These are phyloP conservation scores for Acrossocheilus fasciatus DNA, from an alignment of 2,797 vertebrate genomes.

Conservation along the genomic window DNA sequence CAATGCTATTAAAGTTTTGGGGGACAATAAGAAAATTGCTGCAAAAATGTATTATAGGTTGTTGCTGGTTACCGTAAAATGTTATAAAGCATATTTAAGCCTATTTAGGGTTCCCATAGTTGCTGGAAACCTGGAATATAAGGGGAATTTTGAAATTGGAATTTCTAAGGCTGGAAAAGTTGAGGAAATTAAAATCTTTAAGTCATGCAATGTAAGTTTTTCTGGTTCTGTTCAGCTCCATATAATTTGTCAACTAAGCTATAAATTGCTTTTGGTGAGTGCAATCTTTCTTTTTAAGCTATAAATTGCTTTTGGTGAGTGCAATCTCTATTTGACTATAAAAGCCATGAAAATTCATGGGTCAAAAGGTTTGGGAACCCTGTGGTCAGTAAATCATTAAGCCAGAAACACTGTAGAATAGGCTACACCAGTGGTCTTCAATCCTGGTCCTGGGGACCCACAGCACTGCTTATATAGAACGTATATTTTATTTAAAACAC, in stretches of 20 bases:
- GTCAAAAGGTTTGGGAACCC: conserved; percentile 2
- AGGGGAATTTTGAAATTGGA: background rate
- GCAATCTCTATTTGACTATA: background rate
- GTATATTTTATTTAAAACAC: background rate
- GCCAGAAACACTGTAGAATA: background rate
- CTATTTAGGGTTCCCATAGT: background rate
- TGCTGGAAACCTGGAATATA: background rate
- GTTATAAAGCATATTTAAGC: background rate
- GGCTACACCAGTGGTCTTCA: background rate
- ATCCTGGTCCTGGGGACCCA: no score
- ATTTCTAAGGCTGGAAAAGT: background rate
- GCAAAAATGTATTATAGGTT: background rate
- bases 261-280: background rate
- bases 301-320: background rate
- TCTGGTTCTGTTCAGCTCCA: background rate
- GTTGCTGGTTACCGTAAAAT: background rate
- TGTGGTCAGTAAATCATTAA: conserved; percentile 4
- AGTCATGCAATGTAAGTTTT: background rate
- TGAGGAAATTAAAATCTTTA: background rate
- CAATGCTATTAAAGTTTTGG: background rate
- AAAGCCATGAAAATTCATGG: background rate
- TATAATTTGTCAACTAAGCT: background rate
- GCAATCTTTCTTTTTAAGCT: background rate
- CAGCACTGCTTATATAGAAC: background rate
- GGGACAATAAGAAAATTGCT: background rate